Base-by-base conservation (phyloP, 2,113 vertebrate species). In the Periophthalmus modestus region DNA sequence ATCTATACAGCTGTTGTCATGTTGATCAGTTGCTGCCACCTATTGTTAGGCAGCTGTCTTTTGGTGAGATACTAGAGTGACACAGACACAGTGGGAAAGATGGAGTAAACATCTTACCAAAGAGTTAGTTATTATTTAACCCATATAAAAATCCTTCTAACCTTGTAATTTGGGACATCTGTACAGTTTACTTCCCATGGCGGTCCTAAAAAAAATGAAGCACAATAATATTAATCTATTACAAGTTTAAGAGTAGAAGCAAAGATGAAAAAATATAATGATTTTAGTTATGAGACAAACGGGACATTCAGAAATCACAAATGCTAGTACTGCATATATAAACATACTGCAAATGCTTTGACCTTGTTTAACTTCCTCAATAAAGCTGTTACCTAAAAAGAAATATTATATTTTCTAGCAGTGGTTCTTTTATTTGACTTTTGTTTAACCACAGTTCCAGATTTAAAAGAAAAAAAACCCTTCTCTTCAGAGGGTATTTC, bases 141-240 rank as follows among this genome's bases (percentile, higher is more conserved):
- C 18, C 52, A 59, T 5, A 59, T 24, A 28, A 59, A 58, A 59
- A 59, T 59, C 7, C 6, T 57, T 61, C 92, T 91, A 73, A 94
- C 93, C 68, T 15, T 71, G 69, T 68, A 73, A 81, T 61, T 69
- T 59, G 70, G 85, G 68, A 68, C 73, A 9, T 57, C 71, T 12
- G 83, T 28, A 28, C 43, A 87, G 67, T 75, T 87, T 16, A 73
- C 11, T 16, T 91, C 89, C 85, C 82, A 89, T 58, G 85, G 78
- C 18, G 86, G 84, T 43, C 84, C 91, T 92, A 78, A 47, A n/a
- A 75, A 46, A 19, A 11, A 2, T 4, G 28, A 14, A 47, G 24
- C 24, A 50, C 0, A 50, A 47, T 14, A 36, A 0, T 19, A 24
- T 21, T 15, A 18, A 7, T 24, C 11, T 2, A 59, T 28, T 24